Conservation (phyloP, 2,888 invertebrate genomes). For the Myathropa florea region DNA sequence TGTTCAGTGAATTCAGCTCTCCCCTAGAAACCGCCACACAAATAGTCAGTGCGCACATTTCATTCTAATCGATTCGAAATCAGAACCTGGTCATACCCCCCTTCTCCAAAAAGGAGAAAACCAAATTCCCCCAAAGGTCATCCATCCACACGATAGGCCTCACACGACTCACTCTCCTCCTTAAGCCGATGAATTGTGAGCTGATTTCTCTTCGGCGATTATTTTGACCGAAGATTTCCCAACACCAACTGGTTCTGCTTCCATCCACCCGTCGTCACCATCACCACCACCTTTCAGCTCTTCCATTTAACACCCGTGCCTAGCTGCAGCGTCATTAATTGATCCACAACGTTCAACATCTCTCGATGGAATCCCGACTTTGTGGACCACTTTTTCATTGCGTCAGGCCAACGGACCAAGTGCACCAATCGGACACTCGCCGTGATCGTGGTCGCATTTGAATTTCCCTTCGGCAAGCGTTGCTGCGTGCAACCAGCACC, state of each 20-base stretch:
- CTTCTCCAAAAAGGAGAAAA: too few species aligned
- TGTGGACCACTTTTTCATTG: conserved; percentile 36
- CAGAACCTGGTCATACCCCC: too few species aligned
- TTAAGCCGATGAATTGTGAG: background rate
- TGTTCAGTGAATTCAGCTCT: too few species aligned
- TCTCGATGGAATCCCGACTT: background rate
- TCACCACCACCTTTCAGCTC: conserved; percentile 14
- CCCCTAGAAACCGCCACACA: too few species aligned
- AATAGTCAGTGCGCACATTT: too few species aligned
- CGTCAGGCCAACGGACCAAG: too few species aligned
- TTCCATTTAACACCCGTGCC: conserved; percentile 41
- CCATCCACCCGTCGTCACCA: background rate
- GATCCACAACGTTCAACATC: conserved; percentile 19
- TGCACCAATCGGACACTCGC: background rate
- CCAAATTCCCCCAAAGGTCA: too few species aligned
- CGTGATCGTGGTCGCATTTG: background rate
- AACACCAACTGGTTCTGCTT: background rate
- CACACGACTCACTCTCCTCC: background rate
- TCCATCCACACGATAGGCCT: too few species aligned
- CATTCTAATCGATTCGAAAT: too few species aligned
- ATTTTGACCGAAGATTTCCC: background rate
- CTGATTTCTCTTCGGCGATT: background rate
- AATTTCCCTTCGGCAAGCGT: background rate
- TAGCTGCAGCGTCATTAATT: conserved; percentile 23
- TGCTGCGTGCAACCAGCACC: conserved; percentile 1